These are phyloP conservation scores for Araneus ventricosus DNA, from an alignment of 1,140 invertebrate genomes.

Conservation along the genomic window DNA sequence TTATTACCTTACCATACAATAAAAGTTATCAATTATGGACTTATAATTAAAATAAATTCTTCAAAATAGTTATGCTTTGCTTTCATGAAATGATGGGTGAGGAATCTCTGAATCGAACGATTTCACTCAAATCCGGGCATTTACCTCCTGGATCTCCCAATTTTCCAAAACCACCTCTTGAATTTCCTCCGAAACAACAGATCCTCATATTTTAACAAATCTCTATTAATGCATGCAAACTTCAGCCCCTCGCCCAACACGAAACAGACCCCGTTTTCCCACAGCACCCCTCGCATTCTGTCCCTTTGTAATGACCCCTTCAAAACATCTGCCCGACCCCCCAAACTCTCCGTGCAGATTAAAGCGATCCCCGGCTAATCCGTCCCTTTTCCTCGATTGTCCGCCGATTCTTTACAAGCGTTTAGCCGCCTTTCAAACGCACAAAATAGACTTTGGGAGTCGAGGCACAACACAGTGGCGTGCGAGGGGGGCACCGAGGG, in stretches of 20 bases:
- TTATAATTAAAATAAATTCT: too few relatives aligned
- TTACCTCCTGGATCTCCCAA: too few relatives aligned
- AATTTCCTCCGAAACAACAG: too few relatives aligned
- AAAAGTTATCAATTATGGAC: too few relatives aligned
- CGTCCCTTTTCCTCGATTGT: neutral
- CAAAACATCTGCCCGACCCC: conserved; percentile 38
- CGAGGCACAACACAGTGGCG: neutral
- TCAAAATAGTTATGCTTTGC: too few relatives aligned
- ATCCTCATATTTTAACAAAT: neutral
- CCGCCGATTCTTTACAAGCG: neutral
- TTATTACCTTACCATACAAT: too few relatives aligned
- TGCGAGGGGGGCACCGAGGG: too few relatives aligned
- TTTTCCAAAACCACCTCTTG: too few relatives aligned
- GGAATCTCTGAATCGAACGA: too few relatives aligned
- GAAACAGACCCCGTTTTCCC: neutral
- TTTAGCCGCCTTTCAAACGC: conserved; percentile 8
- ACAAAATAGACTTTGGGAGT: conserved; percentile 25
- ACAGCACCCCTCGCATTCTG: neutral
- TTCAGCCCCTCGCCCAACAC: neutral
- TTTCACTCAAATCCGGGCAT: too few relatives aligned
- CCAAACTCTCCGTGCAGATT: conserved; percentile 20
- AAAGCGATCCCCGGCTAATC: conserved; percentile 54
- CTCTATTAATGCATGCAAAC: neutral
- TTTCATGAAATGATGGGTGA: too few relatives aligned
- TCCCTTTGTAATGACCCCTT: conserved; percentile 16